Evolutionary conservation across 2,113 vertebrate genomes (phyloP).

Genomic region (Hemiprocne comata): DNA sequence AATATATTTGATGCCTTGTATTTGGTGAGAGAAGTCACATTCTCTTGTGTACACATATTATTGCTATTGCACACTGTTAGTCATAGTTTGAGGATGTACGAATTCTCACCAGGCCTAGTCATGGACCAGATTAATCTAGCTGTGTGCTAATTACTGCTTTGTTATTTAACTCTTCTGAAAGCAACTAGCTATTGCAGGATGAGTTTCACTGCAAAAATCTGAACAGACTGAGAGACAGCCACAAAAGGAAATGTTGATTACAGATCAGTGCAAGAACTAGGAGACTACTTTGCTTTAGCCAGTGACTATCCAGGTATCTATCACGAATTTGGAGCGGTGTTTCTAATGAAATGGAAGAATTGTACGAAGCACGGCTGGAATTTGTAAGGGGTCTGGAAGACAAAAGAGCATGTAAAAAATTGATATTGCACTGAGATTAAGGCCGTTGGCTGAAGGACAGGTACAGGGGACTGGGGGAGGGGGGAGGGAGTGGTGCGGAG

Average conservation of each 20-base stretch:
- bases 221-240: background rate
- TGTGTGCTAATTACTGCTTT: background rate
- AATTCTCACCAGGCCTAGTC: background rate
- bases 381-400: background rate
- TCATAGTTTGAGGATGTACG: background rate
- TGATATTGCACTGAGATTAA: background rate
- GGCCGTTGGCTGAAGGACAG: accelerated
- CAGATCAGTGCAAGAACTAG: background rate
- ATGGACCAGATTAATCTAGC: background rate
- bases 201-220: background rate
- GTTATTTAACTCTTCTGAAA: background rate
- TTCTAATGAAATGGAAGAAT: background rate
- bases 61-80: background rate
- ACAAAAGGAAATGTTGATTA: background rate
- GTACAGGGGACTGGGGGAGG: background rate
- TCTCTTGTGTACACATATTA: background rate
- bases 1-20: background rate
- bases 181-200: background rate
- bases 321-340: background rate
- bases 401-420: background rate
- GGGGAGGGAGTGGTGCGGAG: background rate
- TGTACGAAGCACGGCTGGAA: background rate
- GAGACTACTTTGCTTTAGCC: background rate
- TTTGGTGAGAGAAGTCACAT: background rate
- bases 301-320: background rate